Evolutionary conservation across 2,113 vertebrate genomes (phyloP), one percentile per base, ranked within the genome.

Genomic region (Lagopus leucura): DNA sequence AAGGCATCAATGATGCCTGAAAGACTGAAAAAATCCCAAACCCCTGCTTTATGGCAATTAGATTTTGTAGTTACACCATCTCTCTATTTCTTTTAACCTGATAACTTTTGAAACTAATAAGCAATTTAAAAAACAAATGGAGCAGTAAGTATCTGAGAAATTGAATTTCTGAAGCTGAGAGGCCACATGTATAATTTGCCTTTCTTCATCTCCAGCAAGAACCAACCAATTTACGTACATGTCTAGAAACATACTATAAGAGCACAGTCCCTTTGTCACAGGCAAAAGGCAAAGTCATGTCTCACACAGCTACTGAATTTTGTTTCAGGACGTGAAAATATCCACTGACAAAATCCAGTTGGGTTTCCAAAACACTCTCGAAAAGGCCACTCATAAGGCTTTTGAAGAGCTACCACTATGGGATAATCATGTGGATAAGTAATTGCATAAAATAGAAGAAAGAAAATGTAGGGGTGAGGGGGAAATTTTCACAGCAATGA

Each of bases 121-220:
- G 21, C 82, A 73, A 69, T 69, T 92, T 57, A n/a, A 92, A 95
- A 96, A 92, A 65, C 30, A 81, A 92, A 86, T 43, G 22, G 12
- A 20, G 70, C 43, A 63, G 19, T 43, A 65, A 47, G 17, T 66
- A 40, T 52, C 69, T 73, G 13, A 86, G 69, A 81, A 94, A 90
- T 70, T 81, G 77, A 80, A 47, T 82, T 74, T 50, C 78, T 67
- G 40, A 89, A 82, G 50, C 61, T 71, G n/a, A 87, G 45, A 4
- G 50, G 36, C 12, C 24, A 78, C 30, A 36, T 42, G 27, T 34
- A 10, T 54, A 87, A 89, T 47, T 38, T 63, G 64, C 50, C 70
- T 65, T 65, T 81, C 48, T 11, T 84, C 54, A 80, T 3, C 28
- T 38, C 66, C 67, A 82, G 22, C 72, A 83, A 64, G 52, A 83